Base-by-base conservation (phyloP, 2,113 vertebrate genomes). In the Hippocampus zosterae region DNA sequence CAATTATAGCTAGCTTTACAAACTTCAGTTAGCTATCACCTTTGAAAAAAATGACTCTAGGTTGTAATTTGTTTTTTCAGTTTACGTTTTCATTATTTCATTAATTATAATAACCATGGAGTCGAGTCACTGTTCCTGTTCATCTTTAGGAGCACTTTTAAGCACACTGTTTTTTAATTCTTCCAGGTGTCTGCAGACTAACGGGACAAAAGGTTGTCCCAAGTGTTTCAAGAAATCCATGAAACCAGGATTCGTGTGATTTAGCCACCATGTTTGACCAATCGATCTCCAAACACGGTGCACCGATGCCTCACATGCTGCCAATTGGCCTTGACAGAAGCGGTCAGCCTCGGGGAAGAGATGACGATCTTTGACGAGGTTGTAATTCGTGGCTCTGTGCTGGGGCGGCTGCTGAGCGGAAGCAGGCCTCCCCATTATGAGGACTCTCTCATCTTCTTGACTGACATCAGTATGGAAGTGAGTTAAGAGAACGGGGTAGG, bases 241-340 rank as follows among this genome's bases (percentile, higher is more conserved):
- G 92, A 99, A 98, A 85, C 96, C 96, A 0, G 95, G 96, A 66
- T 98, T 97, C 66, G 97, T 99, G 84, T 98, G 94, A 97, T 71
- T 44, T 59, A 33, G 48, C 62, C 13, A 10, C 61, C 16, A 62
- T 37, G 53, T 72, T 68, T 68, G 16, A 50, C 46, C 46, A 5
- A 18, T 18, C 73, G 78, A 81, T 85, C 69, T 74, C 70, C 78
- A 79, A 70, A 79, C 72, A 63, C 72, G 44, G 73, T 57, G 12
- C 5, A 9, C 23, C 42, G 64, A 75, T 3, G 69, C 85, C 76
- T 82, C 52, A 44, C 56, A 41, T 64, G 71, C 82, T 81, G 67
- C 81, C 76, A 81, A 77, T 68, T 70, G 84, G 81, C 78, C 60
- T 72, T 37, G 72, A 76, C 69, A 72, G 68, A 46, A 75, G 76